Evolutionary conservation across 2,888 invertebrate species (phyloP).

Genomic region (Drymonia ruficornis): DNA sequence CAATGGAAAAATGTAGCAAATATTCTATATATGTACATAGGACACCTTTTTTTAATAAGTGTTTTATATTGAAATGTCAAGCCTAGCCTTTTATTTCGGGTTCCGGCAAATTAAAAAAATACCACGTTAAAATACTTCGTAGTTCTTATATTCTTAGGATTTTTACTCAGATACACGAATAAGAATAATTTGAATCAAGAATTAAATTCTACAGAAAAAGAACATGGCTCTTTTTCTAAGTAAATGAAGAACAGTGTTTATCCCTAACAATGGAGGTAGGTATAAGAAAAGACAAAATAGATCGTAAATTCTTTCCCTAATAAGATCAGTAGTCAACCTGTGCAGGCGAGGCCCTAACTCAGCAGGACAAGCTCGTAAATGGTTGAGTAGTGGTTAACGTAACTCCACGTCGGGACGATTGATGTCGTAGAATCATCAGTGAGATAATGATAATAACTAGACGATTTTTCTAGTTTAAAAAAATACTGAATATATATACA

Average conservation of each 20-base stretch:
- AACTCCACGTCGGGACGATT: conserved; percentile 17
- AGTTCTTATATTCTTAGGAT: too few species aligned
- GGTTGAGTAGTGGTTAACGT: conserved; percentile 67
- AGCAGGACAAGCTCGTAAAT: conserved; percentile 73
- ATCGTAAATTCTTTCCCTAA: conserved; percentile 50
- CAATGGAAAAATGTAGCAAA: background rate
- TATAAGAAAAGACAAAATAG: conserved; percentile 48
- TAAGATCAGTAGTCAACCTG: conserved; percentile 58
- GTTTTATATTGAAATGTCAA: too few species aligned
- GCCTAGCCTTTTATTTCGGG: too few species aligned
- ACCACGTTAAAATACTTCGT: too few species aligned
- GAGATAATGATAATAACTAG: background rate
- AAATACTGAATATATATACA: too few species aligned
- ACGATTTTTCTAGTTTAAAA: too few species aligned
- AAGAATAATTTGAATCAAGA: too few species aligned
- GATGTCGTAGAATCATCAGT: background rate
- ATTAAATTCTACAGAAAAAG: background rate
- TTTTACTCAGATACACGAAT: too few species aligned
- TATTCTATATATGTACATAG: too few species aligned
- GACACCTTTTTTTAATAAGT: too few species aligned
- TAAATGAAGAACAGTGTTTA: conserved; percentile 35
- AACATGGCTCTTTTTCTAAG: background rate
- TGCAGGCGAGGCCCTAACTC: conserved; percentile 61
- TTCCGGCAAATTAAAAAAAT: too few species aligned
- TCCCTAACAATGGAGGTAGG: conserved; percentile 45